Evolutionary conservation across 2,113 vertebrate species (phyloP).

Genomic region (Anser cygnoides): DNA sequence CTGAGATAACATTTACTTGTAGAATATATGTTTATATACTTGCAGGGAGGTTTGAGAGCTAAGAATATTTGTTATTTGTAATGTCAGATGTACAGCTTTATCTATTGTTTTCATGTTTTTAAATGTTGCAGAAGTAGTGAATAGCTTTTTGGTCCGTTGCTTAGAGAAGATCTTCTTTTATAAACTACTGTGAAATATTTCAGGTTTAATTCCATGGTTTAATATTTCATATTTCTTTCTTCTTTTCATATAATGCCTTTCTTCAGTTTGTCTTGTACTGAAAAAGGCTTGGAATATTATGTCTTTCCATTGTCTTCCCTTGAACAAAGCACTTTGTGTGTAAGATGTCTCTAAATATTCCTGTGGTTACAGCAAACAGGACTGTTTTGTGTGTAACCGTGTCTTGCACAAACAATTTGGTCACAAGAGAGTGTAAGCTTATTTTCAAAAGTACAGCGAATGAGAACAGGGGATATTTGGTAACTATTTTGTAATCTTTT

Average conservation of each 20-base stretch:
- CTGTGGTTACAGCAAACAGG: not conserved
- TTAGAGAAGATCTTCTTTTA: not conserved
- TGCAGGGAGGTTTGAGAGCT: not conserved
- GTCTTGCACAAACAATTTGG: not conserved
- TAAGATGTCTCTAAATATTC: not conserved
- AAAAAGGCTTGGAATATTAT: not conserved
- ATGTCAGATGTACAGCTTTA: not conserved
- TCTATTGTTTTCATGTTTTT: not conserved
- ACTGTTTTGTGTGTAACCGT: not conserved
- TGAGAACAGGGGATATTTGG: not conserved
- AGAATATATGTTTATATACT: not conserved
- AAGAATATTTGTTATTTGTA: not conserved
- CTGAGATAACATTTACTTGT: not conserved
- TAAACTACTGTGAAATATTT: not conserved
- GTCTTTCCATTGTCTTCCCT: not conserved
- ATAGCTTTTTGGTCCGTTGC: not conserved
- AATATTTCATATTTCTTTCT: not conserved
- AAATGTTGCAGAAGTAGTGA: not conserved
- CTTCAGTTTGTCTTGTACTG: not conserved
- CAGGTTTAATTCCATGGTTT: not conserved
- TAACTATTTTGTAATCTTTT: constrained; percentile 43
- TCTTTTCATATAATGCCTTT: not conserved
- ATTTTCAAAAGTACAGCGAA: constrained; percentile 11
- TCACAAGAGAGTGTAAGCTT: constrained; percentile 16
- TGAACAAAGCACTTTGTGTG: not conserved